Percentiles rank a stretch among this genome's conserved stretches.
phyloP scores from a whole-genome alignment of 2,797 vertebrate species.

The Chelon auratus region DNA sequence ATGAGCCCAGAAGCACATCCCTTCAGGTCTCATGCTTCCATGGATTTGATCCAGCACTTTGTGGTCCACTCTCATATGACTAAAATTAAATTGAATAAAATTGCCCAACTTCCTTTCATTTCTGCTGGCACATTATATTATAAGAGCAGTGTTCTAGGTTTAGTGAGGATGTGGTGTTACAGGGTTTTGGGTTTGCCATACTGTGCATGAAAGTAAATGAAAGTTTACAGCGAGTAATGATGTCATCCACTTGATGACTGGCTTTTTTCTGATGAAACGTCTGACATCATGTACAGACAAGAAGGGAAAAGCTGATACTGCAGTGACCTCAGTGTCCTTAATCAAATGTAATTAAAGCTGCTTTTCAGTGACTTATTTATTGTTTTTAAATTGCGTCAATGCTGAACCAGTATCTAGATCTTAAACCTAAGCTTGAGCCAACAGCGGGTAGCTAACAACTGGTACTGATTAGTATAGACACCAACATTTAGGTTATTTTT shows the following conservation, averaged over 20 bases:
- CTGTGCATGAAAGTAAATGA: background rate
- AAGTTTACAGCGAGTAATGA: constrained; percentile 5
- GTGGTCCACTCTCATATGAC: constrained; percentile 13
- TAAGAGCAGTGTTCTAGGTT: background rate
- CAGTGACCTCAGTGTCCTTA: background rate
- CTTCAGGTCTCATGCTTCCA: background rate
- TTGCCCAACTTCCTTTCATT: constrained; percentile 32
- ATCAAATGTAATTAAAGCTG: constrained; percentile 1
- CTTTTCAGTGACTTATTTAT: background rate
- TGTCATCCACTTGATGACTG: background rate
- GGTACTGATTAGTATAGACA: too few relatives aligned
- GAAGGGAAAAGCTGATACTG: background rate
- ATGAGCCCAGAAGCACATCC: background rate
- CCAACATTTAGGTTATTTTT: too few relatives aligned
- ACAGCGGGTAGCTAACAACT: background rate
- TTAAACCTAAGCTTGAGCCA: background rate
- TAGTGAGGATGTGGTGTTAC: background rate
- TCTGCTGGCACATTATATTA: constrained; percentile 6
- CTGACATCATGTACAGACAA: background rate
- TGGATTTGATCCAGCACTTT: background rate
- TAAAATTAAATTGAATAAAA: constrained; percentile 18
- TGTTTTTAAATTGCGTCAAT: background rate
- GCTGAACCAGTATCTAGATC: background rate
- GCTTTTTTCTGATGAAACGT: background rate
- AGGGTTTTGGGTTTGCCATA: background rate